Base-by-base conservation (phyloP, 2,113 vertebrate genomes). In the Osmerus eperlanus region DNA sequence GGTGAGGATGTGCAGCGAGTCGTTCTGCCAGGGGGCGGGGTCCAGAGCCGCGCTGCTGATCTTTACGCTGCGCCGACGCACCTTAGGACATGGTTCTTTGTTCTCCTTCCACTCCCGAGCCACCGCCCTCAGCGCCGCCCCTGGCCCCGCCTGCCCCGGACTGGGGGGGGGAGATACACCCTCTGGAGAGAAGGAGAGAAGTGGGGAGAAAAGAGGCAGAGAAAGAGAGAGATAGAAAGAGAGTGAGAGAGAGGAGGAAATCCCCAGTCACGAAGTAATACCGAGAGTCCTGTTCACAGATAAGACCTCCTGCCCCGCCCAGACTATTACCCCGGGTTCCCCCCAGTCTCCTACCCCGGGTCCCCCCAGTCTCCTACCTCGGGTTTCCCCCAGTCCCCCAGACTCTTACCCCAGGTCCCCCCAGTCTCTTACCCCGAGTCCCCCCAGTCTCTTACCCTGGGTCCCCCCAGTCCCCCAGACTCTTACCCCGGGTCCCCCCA, bases 11-110 rank as follows among this genome's bases (percentile, higher is more conserved):
- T 96, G 96, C 80, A 95, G 87, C 0, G 91, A 91, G 51, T 99
- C 96, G 0, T 94, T 96, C 85, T 97, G 95, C 95, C 95, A 96
- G 76, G 96, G 95, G 19, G 90, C 70, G 0, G 96, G 92, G 21
- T 98, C 96, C 78, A 96, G 87, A 5, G 94, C 84, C 81, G 91
- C 93, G 0, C 70, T 96, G 89, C 94, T 97, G 89, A 98, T 98
- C 91, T 98, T 98, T 23, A 98, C 92, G 0, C 94, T 96, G 69
- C 94, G 93, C 53, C 95, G 91, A 82, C 94, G 97, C 70, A 95
- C 92, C 78, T 97, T 98, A 73, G 97, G 97, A 61, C 96, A 99
- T 0, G 95, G 96, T 0, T 97, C 96, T 86, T 96, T 98, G 92
- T 99, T 99, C 88, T 98, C 97, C 85, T 98, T 99, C 70, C 93